Percentiles rank a stretch among this genome's conserved stretches.
Evolutionary conservation across 2,113 vertebrate genomes (phyloP).

Genomic region (Anser cygnoides): DNA sequence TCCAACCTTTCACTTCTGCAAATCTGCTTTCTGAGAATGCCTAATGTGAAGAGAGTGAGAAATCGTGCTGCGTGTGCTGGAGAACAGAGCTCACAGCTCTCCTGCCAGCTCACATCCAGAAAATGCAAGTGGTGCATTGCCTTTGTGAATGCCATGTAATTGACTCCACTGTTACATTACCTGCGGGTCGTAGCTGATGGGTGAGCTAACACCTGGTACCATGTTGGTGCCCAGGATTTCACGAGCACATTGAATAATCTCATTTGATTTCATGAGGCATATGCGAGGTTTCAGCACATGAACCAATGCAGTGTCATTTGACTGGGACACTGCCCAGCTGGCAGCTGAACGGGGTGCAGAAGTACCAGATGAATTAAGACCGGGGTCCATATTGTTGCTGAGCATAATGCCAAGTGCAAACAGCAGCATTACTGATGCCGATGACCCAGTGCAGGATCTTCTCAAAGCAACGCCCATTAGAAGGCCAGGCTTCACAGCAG

Average conservation of each 20-base stretch:
- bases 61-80: background rate
- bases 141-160: background rate
- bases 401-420: too few relatives aligned
- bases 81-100: background rate
- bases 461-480: too few relatives aligned
- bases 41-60: background rate
- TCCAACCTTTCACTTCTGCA: background rate
- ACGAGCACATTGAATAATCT: rapidly evolving
- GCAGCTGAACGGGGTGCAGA: background rate
- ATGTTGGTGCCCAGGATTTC: background rate
- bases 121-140: background rate
- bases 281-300: background rate
- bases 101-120: background rate
- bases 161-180: background rate
- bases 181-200: background rate
- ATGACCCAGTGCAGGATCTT: too few relatives aligned
- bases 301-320: background rate
- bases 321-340: background rate
- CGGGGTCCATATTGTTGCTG: background rate
- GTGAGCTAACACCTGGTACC: background rate
- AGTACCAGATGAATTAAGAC: background rate
- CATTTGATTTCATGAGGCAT: background rate
- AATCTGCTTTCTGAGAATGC: background rate
- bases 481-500: too few relatives aligned
- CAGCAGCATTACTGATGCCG: too few relatives aligned